Conservation (phyloP, 1,140 invertebrate species). For the Adelges cooleyi region DNA sequence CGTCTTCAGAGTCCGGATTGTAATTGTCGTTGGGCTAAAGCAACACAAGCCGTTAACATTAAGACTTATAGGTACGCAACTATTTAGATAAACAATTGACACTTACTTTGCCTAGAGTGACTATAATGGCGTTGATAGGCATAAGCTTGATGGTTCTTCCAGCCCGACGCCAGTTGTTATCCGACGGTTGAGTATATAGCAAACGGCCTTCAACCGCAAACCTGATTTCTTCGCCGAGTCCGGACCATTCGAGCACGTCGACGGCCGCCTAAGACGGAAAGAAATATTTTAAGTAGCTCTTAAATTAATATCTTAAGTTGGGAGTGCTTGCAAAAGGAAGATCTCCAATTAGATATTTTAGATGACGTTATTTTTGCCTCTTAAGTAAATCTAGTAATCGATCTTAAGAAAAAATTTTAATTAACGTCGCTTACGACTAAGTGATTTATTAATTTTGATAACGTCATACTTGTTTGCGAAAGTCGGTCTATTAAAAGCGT, state of each 20-base stretch:
- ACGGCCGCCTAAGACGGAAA: conserved; percentile 58
- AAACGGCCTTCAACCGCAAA: conserved; percentile 79
- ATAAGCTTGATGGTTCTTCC: conserved; percentile 76
- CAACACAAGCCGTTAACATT: neutral
- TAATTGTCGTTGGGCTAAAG: conserved; percentile 45
- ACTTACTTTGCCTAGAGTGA: conserved; percentile 59
- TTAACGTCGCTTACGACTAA: too few species aligned
- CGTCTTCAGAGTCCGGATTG: conserved; percentile 41
- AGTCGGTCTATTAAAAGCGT: too few species aligned
- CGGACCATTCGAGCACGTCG: conserved; percentile 80
- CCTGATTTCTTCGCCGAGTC: conserved; percentile 64
- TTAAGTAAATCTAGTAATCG: too few species aligned
- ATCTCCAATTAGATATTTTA: too few species aligned
- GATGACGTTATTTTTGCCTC: too few species aligned
- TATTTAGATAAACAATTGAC: neutral
- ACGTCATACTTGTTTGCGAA: too few species aligned
- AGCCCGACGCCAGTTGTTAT: conserved; percentile 73
- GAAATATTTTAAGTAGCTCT: too few species aligned
- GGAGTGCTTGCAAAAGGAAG: too few species aligned
- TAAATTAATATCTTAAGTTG: too few species aligned
- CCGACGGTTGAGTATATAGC: conserved; percentile 71
- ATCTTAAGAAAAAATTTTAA: too few species aligned
- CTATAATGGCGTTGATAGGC: conserved; percentile 72
- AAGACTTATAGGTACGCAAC: too few species aligned
- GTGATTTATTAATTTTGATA: too few species aligned